Conservation (phyloP, 2,113 vertebrate genomes). For the Bubo scandiacus region DNA sequence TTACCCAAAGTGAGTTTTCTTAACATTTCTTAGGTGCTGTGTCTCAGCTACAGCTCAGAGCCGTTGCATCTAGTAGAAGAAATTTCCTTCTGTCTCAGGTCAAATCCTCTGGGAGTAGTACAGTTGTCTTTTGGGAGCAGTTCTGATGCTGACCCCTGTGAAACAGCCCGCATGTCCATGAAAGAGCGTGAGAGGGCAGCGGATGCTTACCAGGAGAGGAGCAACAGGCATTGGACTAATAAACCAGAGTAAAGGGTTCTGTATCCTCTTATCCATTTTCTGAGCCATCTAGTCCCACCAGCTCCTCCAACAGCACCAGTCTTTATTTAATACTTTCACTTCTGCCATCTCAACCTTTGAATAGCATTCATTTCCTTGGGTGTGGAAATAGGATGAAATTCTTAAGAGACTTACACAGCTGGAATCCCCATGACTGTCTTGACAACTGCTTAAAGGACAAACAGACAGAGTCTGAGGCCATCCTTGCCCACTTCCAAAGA, state of each 20-base stretch:
- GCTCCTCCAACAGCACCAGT: background rate
- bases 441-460: background rate
- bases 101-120: background rate
- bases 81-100: background rate
- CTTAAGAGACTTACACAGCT: background rate
- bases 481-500: conserved; percentile 25
- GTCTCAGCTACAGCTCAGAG: background rate
- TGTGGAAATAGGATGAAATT: conserved; percentile 9
- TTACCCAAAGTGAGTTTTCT: background rate
- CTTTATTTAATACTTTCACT: background rate
- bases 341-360: background rate
- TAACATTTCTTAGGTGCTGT: background rate
- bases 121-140: background rate
- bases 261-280: background rate
- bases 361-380: background rate
- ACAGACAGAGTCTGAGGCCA: background rate
- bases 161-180: background rate
- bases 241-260: background rate
- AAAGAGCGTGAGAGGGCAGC: background rate
- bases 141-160: background rate
- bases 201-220: background rate
- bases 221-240: background rate
- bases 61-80: fast-evolving
- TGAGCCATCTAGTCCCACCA: background rate
- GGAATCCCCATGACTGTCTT: background rate